Evolutionary conservation across 2,113 vertebrate species (phyloP).

Genomic region (Mixornis gularis): DNA sequence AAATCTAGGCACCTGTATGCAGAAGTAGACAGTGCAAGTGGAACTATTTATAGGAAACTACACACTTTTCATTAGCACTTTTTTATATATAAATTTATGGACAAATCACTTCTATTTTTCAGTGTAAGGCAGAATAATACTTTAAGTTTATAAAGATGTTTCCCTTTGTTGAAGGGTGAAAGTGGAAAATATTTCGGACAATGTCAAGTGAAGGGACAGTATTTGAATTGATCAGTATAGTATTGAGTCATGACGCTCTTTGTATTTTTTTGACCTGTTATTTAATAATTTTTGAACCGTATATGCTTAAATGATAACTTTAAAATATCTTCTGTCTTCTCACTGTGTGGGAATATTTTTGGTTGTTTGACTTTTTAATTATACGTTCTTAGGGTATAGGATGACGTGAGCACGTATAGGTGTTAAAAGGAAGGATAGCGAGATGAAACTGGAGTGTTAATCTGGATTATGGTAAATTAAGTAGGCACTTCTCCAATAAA

Average conservation of each 20-base stretch:
- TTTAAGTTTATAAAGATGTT: background rate
- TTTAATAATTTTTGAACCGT: background rate
- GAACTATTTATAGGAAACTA: background rate
- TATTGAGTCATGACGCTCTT: background rate
- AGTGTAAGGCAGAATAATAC: background rate
- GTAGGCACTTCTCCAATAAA: background rate
- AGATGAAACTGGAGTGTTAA: background rate
- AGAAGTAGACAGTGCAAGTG: background rate
- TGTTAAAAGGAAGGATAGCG: background rate
- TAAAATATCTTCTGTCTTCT: background rate
- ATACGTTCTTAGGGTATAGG: background rate
- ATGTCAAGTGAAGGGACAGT: background rate
- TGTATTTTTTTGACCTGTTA: background rate
- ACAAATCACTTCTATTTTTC: background rate
- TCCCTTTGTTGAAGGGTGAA: background rate
- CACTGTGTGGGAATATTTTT: background rate
- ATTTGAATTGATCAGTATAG: background rate
- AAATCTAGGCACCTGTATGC: background rate
- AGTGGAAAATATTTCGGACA: background rate
- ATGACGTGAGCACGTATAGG: background rate
- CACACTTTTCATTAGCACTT: background rate
- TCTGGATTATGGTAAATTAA: background rate
- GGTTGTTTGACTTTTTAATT: background rate
- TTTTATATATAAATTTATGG: background rate
- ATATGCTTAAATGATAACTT: background rate